Percentiles rank a stretch among this genome's conserved stretches.
Evolutionary conservation across 2,888 invertebrate genomes (phyloP).

Genomic region (Drosophila pseudotakahashii): DNA sequence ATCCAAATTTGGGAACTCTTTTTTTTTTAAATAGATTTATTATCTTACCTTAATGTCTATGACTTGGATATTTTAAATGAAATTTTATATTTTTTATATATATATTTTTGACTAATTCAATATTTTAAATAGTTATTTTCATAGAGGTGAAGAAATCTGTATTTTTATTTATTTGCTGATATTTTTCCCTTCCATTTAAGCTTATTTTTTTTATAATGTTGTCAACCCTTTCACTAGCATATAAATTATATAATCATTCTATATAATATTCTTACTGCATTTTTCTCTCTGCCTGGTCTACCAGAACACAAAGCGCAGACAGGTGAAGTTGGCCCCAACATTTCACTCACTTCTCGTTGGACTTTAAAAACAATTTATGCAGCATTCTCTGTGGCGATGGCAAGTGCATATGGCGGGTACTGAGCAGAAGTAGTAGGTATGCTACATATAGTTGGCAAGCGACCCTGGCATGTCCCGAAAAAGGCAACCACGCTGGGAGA

Average conservation of each 20-base stretch:
- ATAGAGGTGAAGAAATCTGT: no score
- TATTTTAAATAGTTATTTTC: no score
- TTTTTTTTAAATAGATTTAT: not conserved
- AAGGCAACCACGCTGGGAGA: conserved; percentile 10
- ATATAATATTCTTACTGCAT: not conserved
- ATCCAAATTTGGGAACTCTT: no score
- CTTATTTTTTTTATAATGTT: no score
- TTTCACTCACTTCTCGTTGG: conserved; percentile 63
- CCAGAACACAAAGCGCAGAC: conserved; percentile 12
- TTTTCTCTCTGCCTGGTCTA: not conserved
- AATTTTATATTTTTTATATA: no score
- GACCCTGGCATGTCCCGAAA: conserved; percentile 32
- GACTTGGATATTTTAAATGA: no score
- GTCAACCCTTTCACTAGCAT: no score
- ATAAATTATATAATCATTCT: no score
- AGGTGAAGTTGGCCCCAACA: conserved; percentile 55
- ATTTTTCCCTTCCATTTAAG: no score
- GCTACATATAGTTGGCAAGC: conserved; percentile 22
- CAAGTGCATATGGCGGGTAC: conserved; percentile 27
- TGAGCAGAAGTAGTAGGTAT: not conserved
- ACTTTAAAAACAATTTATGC: conserved; percentile 74
- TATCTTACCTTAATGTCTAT: not conserved
- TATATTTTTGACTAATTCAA: no score
- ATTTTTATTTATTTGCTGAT: no score
- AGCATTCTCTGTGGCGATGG: conserved; percentile 51